Evolutionary conservation across 2,888 invertebrate species (phyloP).

Genomic region (Tipula unca): DNA sequence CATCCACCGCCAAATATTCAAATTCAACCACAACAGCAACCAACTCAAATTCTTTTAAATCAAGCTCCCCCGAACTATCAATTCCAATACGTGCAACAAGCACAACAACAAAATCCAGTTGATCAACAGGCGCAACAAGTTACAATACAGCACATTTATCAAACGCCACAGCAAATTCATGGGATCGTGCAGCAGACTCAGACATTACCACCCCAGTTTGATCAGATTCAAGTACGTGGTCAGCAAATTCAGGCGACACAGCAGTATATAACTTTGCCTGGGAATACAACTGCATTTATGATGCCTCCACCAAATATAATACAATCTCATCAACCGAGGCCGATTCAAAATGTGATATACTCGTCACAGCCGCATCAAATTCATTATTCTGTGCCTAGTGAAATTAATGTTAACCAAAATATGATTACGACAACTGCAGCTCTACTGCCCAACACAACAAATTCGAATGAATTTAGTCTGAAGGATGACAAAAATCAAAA

Average conservation of each 20-base stretch:
- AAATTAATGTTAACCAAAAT: constrained; percentile 22
- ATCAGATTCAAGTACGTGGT: constrained; percentile 24
- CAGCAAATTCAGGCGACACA: constrained; percentile 27
- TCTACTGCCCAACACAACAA: neutral
- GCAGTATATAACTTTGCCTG: constrained; percentile 30
- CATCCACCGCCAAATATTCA: constrained; percentile 28
- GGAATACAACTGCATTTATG: constrained; percentile 30
- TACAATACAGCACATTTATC: constrained; percentile 28
- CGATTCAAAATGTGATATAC: constrained; percentile 25
- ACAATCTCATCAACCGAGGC: constrained; percentile 23
- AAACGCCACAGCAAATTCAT: constrained; percentile 27
- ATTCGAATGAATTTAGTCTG: neutral
- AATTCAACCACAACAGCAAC: constrained; percentile 25
- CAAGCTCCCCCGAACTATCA: constrained; percentile 27
- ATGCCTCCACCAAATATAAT: constrained; percentile 30
- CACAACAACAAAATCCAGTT: constrained; percentile 23
- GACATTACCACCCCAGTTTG: constrained; percentile 21
- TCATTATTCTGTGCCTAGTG: constrained; percentile 21
- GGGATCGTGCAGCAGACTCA: constrained; percentile 26
- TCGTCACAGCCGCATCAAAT: neutral
- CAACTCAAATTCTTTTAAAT: constrained; percentile 26
- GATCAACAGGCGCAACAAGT: constrained; percentile 26
- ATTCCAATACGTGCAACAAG: constrained; percentile 28
- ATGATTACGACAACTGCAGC: constrained; percentile 17
- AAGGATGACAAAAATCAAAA: neutral